Evolutionary conservation across 1,140 invertebrate genomes (phyloP), one percentile per base, ranked within the genome.

Genomic region (Diprion similis): DNA sequence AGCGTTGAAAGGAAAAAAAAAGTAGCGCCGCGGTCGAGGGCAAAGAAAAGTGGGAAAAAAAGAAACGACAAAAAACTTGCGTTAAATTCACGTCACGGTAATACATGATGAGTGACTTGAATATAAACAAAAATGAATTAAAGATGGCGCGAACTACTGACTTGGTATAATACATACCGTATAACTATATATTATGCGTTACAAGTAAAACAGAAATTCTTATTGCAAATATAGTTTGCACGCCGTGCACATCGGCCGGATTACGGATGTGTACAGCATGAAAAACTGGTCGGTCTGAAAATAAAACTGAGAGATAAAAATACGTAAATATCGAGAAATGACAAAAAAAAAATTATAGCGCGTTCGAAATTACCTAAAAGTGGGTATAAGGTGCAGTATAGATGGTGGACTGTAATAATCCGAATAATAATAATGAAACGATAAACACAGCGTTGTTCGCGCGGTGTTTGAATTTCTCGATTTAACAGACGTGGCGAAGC

Each of bases 231-330:
- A 37, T 37, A 37, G 24, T 37, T 37, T 37, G 24, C 24, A 37
- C 24, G 6, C 24, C 24, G 24, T 37, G 24, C 24, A 37, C 24
- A 37, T 37, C 24, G 24, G 2, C 24, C 1, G 24, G 24, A 37
- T 37, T 37, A 37, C 24, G 24, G 24, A 37, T 37, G 24, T 37
- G 24, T 37, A 6, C 1, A n/a, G n/a, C 51, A n/a, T 59, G 11
- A 59, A 59, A 59, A 59, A 59, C 11, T 59, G 1, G 51, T 59
- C 51, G 11, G 51, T 59, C 51, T 11, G n/a, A 37, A 13, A 59
- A 59, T 59, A 59, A 59, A 59, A 13, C n/a, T n/a, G 51, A 59
- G 51, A 59, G 51, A 59, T 59, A 59, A 59, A 37, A 59, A 59
- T 59, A 59, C 24, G 6, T 37, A 37, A 37, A 37, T 37, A 37